Evolutionary conservation across 2,113 vertebrate genomes (phyloP), one percentile per base, ranked within the genome.

Genomic region (Chloebia gouldiae): DNA sequence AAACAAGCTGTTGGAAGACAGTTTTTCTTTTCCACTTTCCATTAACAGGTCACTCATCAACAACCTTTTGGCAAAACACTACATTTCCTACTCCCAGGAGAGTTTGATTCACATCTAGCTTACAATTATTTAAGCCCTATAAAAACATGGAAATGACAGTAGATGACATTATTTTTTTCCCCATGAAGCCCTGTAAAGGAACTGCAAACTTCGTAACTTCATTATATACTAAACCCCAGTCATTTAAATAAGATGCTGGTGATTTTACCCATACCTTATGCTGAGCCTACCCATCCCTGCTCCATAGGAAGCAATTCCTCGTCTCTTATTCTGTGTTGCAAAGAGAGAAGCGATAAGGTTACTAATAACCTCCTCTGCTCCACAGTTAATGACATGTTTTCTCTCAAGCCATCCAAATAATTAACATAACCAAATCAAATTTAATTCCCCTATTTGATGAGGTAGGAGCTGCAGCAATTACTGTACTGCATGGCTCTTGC

Each of bases 321-420:
- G 31, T 72, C 45, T 90, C 44, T 68, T 54, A 19, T 22, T 53
- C 31, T 44, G 14, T 57, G 37, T 53, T 69, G 40, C 75, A 61
- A 59, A 59, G n/a, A 45, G 9, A 87, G 56, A 42, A 75, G 45
- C 30, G 71, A n/a, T 59, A 63, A 91, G 15, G 37, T 90, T 93
- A 75, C 45, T 65, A 73, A 84, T 27, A 60, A 5, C 30, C 9
- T 75, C 19, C 65, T 80, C 28, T 86, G 71, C 54, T 78, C 31
- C n/a, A 51, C 40, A 65, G 63, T 65, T 82, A 80, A 82, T 33
- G 25, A 49, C 22, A 61, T 42, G 35, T 88, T 88, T 91, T 92
- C 47, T 87, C 66, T 63, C 68, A 88, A 94, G 49, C 19, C 56
- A 93, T 72, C 40, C 78, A 96, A 82, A 90, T 69, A 93, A 92